Evolutionary conservation across 2,113 vertebrate genomes (phyloP), one percentile per base, ranked within the genome.

Genomic region (Varanus komodoensis): DNA sequence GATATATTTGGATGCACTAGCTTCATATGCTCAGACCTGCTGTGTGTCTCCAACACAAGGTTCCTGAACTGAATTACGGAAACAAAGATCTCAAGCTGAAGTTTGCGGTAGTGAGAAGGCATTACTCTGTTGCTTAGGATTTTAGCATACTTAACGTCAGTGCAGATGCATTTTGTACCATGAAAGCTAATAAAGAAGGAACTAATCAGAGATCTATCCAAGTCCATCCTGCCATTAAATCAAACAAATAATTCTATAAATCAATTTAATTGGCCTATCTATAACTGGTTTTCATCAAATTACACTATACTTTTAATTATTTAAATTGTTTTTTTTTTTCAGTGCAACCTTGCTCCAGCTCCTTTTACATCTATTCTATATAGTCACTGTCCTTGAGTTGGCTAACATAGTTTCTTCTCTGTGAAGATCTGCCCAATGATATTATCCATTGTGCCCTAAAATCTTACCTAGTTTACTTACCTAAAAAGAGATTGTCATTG

Each of bases 281-380:
- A 52, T 68, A 80, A 52, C 50, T 88, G 25, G 77, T 17, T 74
- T 67, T 44, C 23, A 19, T 73, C 38, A 71, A 82, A 12, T 3
- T 54, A 14, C 23, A 79, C 29, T 34, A 29, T 67, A 57, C 32
- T 11, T 88, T 73, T 67, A 44, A 44, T 44, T 44, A 44, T 1
- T 74, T 38, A 8, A 27, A 50, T 48, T 12, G 29, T 15, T 29
- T 32, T 15, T 48, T n/a, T n/a, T 89, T 77, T 34, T 44, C 29
- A 64, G 12, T 61, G 14, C 19, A 84, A 54, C 38, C 3, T 50
- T n/a, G 25, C 77, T 50, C 78, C 34, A 81, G 8, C 68, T 34
- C 21, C 8, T 15, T 84, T 14, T 0, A 0, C 27, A 44, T 1
- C 27, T 14, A 1, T 0, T 0, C 2, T 8, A 5, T 2, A 0